These are phyloP conservation scores for Peromyscus leucopus DNA, from an alignment of 2,113 vertebrate species.

Conservation along the genomic window DNA sequence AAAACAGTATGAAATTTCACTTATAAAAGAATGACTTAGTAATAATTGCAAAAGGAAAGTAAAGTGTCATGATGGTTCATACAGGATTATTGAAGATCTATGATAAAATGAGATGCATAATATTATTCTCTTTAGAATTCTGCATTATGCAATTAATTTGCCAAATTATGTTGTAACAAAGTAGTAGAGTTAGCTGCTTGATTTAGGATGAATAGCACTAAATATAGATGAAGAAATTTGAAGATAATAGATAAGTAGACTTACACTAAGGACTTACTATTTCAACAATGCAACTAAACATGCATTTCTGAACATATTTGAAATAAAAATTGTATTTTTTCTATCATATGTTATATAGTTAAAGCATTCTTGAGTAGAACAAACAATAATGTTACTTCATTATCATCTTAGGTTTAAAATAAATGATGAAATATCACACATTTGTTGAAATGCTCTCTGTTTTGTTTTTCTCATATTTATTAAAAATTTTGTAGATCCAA, in stretches of 20 bases:
- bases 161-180: background rate
- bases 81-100: background rate
- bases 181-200: background rate
- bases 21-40: background rate
- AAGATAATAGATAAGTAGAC: background rate
- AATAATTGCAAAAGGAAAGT: background rate
- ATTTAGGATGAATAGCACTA: background rate
- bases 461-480: background rate
- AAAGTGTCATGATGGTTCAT: background rate
- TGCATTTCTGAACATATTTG: background rate
- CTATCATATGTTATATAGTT: background rate
- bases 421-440: background rate
- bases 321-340: background rate
- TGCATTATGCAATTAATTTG: background rate
- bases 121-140: background rate
- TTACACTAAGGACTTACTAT: background rate
- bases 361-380: background rate
- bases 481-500: background rate
- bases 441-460: background rate
- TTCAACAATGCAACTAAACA: background rate
- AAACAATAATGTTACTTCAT: background rate
- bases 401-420: background rate
- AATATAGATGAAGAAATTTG: background rate
- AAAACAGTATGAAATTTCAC: background rate
- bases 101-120: background rate